Evolutionary conservation across 2,113 vertebrate species (phyloP).

Genomic region (Gobius niger): DNA sequence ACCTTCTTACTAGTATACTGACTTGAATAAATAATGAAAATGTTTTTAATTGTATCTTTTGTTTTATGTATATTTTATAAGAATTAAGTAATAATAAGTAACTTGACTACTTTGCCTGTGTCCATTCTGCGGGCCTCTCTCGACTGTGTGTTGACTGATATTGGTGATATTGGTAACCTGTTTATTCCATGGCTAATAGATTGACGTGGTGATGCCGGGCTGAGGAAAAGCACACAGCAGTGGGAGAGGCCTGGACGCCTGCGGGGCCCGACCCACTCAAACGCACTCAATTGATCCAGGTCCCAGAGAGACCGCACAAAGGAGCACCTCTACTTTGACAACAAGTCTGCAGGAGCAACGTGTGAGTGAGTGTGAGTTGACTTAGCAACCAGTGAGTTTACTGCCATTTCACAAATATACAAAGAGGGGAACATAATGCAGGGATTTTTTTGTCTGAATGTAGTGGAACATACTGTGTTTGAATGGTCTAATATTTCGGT

Average conservation of each 20-base stretch:
- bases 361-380: not conserved
- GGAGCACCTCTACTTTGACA: slow-evolving; percentile 48
- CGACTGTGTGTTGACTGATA: slow-evolving; percentile 43
- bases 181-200: slow-evolving; percentile 37
- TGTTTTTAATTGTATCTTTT: too few relatives aligned
- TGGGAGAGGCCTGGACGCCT: slow-evolving; percentile 24
- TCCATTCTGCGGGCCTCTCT: too few relatives aligned
- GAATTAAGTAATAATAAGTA: too few relatives aligned
- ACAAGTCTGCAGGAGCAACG: slow-evolving; percentile 34
- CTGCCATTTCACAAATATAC: not conserved
- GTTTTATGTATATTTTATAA: too few relatives aligned
- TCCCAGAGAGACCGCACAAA: slow-evolving; percentile 39
- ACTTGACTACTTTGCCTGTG: too few relatives aligned
- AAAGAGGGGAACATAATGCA: not conserved
- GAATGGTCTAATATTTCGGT: too few relatives aligned
- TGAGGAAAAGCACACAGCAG: slow-evolving; percentile 23
- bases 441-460: not conserved
- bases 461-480: too few relatives aligned
- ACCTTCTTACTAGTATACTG: too few relatives aligned
- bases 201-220: slow-evolving; percentile 23
- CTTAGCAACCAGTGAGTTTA: not conserved
- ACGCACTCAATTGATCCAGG: slow-evolving; percentile 41
- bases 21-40: too few relatives aligned
- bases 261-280: slow-evolving; percentile 30
- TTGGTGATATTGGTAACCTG: slow-evolving; percentile 42